Evolutionary conservation across 2,113 vertebrate species (phyloP).

Genomic region (Notothenia coriiceps): DNA sequence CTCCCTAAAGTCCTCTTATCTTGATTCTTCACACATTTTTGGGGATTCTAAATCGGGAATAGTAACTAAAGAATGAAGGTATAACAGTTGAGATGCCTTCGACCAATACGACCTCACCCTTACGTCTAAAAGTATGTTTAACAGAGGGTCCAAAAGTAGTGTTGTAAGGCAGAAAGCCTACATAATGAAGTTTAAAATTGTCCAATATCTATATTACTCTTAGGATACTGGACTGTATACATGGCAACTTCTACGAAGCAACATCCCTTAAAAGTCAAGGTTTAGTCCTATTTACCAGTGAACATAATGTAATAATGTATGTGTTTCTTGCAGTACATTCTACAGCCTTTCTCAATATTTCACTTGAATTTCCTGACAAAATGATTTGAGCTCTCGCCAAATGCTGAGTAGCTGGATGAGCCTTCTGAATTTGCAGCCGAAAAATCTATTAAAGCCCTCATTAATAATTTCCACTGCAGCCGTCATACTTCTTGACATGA

Average conservation of each 20-base stretch:
- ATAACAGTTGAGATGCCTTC: not conserved
- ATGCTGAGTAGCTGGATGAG: constrained; percentile 52
- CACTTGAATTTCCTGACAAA: constrained; percentile 24
- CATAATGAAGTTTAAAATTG: constrained; percentile 3
- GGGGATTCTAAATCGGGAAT: not conserved
- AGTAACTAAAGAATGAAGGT: not conserved
- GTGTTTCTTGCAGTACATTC: constrained; percentile 5
- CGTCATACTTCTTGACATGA: constrained; percentile 34
- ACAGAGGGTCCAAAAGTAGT: no score
- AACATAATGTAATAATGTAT: not conserved
- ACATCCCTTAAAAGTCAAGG: not conserved
- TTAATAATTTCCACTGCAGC: constrained; percentile 61
- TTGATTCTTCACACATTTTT: not conserved
- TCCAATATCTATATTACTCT: not conserved
- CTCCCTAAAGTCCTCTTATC: not conserved
- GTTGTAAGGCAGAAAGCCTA: no score
- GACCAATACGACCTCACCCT: no score
- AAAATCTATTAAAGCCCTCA: constrained; percentile 52
- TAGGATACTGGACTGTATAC: not conserved
- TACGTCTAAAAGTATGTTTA: no score
- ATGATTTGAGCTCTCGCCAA: constrained; percentile 36
- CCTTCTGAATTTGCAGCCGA: constrained; percentile 46
- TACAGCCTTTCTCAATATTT: constrained; percentile 20
- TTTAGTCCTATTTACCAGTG: not conserved
- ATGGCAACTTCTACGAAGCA: not conserved